These are phyloP conservation scores for Diaperis boleti DNA, from an alignment of 2,888 invertebrate species.

Conservation along the genomic window DNA sequence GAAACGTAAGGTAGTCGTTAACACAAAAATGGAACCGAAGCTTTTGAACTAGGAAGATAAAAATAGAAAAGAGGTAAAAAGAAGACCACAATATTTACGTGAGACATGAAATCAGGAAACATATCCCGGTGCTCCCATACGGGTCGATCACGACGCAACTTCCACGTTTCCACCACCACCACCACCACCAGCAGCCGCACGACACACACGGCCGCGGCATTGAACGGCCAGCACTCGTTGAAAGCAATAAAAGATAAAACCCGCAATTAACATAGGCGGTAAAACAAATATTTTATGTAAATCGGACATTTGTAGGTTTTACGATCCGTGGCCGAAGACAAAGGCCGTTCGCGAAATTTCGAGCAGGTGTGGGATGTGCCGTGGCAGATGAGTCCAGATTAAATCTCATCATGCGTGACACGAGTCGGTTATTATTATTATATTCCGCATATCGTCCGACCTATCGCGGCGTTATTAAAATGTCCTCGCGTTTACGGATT, in stretches of 20 bases:
- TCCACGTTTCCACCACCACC: too few relatives aligned
- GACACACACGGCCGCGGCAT: too few relatives aligned
- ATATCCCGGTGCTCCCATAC: too few relatives aligned
- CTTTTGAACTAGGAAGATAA: too few relatives aligned
- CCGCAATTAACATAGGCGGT: not conserved
- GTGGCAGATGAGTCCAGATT: constrained; percentile 30
- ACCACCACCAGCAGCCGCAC: too few relatives aligned
- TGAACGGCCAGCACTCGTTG: constrained; percentile 1
- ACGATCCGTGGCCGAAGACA: not conserved
- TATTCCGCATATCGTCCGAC: constrained; percentile 32
- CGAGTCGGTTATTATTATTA: constrained; percentile 33
- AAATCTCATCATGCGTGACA: constrained; percentile 32
- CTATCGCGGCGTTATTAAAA: constrained; percentile 33
- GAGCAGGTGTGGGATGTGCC: constrained; percentile 30
- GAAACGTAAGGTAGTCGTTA: too few relatives aligned
- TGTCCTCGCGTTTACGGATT: constrained; percentile 34
- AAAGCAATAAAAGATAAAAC: not conserved
- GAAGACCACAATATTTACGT: too few relatives aligned
- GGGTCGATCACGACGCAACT: too few relatives aligned
- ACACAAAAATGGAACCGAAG: too few relatives aligned
- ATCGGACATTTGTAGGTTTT: not conserved
- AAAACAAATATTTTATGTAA: not conserved
- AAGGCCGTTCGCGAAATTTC: not conserved
- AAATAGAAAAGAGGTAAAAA: too few relatives aligned
- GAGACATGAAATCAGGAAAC: too few relatives aligned